Percentiles rank a stretch among this genome's conserved stretches.
These are phyloP conservation scores for Acleris literana DNA, from an alignment of 2,888 invertebrate species.

Conservation along the genomic window DNA sequence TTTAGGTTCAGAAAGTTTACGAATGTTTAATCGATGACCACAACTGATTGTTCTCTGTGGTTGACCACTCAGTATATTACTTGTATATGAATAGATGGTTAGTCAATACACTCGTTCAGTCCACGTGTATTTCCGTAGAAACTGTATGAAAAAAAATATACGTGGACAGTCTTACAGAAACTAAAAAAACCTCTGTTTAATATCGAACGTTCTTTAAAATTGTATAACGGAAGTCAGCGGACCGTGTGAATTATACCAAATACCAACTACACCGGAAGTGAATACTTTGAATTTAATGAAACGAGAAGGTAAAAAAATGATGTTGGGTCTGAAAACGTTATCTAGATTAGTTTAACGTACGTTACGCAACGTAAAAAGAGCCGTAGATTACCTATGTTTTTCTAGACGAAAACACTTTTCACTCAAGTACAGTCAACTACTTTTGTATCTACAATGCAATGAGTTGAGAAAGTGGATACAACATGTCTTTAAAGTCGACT, in stretches of 20 bases:
- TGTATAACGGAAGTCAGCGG: slow-evolving; percentile 21
- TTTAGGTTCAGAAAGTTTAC: neutral
- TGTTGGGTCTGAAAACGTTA: neutral
- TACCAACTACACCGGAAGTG: slow-evolving; percentile 21
- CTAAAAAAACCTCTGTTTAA: neutral
- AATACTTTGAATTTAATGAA: slow-evolving; percentile 17
- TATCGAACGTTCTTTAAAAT: slow-evolving; percentile 16
- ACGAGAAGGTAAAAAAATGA: neutral
- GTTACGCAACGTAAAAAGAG: no score
- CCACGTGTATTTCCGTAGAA: no score
- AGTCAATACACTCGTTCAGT: no score
- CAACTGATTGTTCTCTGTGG: neutral
- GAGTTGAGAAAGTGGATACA: no score
- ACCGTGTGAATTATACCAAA: slow-evolving; percentile 26
- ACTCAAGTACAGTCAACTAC: no score
- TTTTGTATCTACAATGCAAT: no score
- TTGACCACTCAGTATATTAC: no score
- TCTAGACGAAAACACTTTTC: no score
- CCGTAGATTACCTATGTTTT: no score
- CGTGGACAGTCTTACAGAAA: neutral
- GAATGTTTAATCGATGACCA: slow-evolving; percentile 4
- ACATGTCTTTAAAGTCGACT: no score
- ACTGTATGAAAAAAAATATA: no score
- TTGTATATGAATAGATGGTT: no score
- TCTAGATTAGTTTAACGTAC: neutral